Evolutionary conservation across 2,113 vertebrate genomes (phyloP).

Genomic region (Vulpes lagopus): DNA sequence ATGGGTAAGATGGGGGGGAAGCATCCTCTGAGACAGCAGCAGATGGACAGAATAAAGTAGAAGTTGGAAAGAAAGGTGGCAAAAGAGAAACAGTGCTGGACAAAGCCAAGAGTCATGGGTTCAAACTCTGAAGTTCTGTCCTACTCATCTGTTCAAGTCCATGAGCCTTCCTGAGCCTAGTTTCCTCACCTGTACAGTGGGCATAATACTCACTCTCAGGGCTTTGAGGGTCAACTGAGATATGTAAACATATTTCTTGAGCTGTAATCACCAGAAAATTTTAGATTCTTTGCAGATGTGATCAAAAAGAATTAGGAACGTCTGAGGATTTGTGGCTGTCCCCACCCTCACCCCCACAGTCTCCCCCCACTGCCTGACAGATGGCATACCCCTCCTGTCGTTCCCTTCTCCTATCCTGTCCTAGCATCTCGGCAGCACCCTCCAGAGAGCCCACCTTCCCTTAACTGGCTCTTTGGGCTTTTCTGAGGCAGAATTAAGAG

Average conservation of each 20-base stretch:
- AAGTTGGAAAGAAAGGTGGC: neutral
- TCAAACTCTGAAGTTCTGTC: neutral
- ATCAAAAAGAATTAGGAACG: neutral
- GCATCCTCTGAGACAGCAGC: neutral
- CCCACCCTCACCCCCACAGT: fast-evolving
- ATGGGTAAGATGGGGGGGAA: neutral
- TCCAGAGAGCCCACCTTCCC: neutral
- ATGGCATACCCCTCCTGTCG: fast-evolving
- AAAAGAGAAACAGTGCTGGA: neutral
- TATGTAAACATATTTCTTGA: neutral
- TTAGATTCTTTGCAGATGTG: neutral
- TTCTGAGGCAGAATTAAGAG: neutral
- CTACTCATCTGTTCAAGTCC: neutral
- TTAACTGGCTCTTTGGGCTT: neutral
- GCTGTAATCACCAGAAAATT: neutral
- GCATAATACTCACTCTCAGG: neutral
- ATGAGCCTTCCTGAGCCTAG: neutral
- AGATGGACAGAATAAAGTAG: neutral
- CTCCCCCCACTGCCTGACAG: neutral
- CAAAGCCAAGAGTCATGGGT: neutral
- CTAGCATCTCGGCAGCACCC: neutral
- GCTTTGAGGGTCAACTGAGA: neutral
- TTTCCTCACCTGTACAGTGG: neutral
- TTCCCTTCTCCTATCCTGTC: neutral
- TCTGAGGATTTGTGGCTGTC: neutral